Evolutionary conservation across 1,140 invertebrate genomes (phyloP).

Genomic region (Tetraneura akinire): DNA sequence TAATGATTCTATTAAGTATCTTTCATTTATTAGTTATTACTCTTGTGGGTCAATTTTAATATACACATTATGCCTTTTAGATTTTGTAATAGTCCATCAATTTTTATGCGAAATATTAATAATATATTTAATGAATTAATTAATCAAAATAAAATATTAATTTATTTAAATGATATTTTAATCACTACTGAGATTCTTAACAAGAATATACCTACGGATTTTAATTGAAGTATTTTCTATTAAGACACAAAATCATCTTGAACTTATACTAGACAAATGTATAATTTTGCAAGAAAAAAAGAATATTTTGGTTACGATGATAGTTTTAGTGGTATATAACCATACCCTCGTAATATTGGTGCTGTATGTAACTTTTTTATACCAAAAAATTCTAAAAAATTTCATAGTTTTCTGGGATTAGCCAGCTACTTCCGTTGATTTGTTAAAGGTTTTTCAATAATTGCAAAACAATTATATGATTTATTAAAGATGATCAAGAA

Average conservation of each 20-base stretch:
- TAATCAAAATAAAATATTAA: background rate
- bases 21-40: background rate
- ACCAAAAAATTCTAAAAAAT: no score
- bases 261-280: background rate
- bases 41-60: no score
- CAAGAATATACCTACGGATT: background rate
- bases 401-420: no score
- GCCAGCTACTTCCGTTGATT: no score
- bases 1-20: no score
- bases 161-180: conserved; percentile 12
- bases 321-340: background rate
- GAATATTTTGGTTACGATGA: background rate
- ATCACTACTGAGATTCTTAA: background rate
- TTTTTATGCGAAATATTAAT: conserved; percentile 17
- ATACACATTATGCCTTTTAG: no score
- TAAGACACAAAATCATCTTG: background rate
- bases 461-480: no score
- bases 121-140: background rate
- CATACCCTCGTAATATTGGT: no score
- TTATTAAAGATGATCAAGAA: background rate
- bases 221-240: background rate
- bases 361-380: no score
- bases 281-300: background rate
- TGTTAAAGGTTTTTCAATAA: no score
- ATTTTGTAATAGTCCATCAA: no score